These are phyloP conservation scores for Ctenodactylus gundi DNA, from an alignment of 2,113 vertebrate genomes.

Conservation along the genomic window DNA sequence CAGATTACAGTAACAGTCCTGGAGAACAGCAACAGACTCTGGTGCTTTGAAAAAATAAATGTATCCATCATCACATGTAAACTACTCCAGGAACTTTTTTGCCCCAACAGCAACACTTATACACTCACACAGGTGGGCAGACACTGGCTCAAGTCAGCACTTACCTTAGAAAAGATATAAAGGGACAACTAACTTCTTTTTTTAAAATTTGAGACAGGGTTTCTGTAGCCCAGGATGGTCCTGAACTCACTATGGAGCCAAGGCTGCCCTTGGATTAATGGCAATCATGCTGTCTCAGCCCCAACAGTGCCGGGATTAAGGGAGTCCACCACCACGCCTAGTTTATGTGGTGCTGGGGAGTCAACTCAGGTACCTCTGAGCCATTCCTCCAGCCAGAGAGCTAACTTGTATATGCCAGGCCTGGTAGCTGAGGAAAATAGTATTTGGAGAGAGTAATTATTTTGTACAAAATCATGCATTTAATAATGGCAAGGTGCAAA, in stretches of 20 bases:
- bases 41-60: conserved; percentile 71
- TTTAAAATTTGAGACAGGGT: too few relatives aligned
- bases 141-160: neutral
- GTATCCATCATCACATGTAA: neutral
- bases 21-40: conserved; percentile 25
- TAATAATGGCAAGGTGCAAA: neutral
- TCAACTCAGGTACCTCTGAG: too few relatives aligned
- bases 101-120: neutral
- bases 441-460: neutral
- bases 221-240: too few relatives aligned
- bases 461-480: neutral
- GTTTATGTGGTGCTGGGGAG: too few relatives aligned
- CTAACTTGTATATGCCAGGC: neutral
- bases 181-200: neutral
- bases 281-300: too few relatives aligned
- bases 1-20: conserved; percentile 75
- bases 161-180: neutral
- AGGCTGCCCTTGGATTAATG: too few relatives aligned
- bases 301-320: too few relatives aligned
- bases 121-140: neutral
- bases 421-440: neutral
- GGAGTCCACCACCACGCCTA: too few relatives aligned
- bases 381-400: too few relatives aligned
- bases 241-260: too few relatives aligned
- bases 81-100: neutral